Base-by-base conservation (phyloP, 2,113 vertebrate genomes). In the Athene cunicularia region DNA sequence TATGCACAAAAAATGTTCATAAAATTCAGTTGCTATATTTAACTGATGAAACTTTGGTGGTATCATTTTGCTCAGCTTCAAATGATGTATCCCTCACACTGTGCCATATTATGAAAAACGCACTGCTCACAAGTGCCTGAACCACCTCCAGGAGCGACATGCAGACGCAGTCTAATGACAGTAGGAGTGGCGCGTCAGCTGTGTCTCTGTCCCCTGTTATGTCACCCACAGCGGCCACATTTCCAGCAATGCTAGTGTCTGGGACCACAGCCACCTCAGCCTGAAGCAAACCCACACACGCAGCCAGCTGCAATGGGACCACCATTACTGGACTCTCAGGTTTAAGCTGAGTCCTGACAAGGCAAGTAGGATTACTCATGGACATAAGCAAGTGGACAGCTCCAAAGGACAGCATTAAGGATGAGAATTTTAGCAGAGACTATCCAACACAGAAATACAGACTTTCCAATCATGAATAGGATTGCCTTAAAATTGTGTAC, bases 41-140 rank as follows among this genome's bases (percentile, higher is more conserved):
- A 66, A 67, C 33, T 18, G 58, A 23, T 35, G 14, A 41, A 79
- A 63, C 43, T 63, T 71, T 4, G 22, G 41, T 5, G 7, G 18
- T 12, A 15, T 45, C 62, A 10, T 32, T 86, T 64, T 52, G n/a
- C 83, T 67, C n/a, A 43, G 80, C 50, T 67, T 74, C 80, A 55
- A 71, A 45, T 2, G 24, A 49, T 0, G 0, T 12, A n/a, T 41
- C n/a, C 45, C 43, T 80, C 68, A 27, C 23, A 3, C 9, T 14
- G 30, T 39, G 66, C 37, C 9, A 2, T 5, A 14, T 27, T 17
- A 39, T 1, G 3, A 60, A 49, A 53, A 45, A 11, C 1, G 1
- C 9, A 19, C 11, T 37, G 47, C 70, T 71, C 30, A 4, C 26
- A 6, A 39, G 63, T 27, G 58, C 37, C 82, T 24, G 33, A 47